A percentile compares a stretch with the other conserved stretches of the same genome.
Conservation (phyloP, 2,888 invertebrate species). For the Metellina segmentata region DNA sequence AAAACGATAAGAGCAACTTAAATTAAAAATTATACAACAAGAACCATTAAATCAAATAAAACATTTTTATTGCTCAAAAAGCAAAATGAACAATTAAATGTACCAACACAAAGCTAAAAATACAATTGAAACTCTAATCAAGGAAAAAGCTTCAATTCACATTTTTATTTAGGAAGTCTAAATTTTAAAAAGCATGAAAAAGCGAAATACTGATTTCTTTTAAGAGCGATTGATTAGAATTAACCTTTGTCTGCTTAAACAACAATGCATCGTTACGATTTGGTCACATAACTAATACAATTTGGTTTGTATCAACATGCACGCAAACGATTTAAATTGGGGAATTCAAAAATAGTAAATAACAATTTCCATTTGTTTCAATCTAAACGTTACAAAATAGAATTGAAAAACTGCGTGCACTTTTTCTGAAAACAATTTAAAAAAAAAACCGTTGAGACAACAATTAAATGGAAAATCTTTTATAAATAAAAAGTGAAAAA, state of each 20-base stretch:
- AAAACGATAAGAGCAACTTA: no score
- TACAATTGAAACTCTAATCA: no score
- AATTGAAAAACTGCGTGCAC: neutral
- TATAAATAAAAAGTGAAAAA: neutral
- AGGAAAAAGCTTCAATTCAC: no score
- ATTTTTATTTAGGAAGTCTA: neutral
- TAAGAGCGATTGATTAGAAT: neutral
- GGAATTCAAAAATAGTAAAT: no score
- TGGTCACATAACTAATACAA: no score
- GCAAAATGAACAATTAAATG: no score
- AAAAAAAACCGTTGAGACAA: neutral
- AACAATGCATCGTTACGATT: neutral
- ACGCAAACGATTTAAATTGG: no score
- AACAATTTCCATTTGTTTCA: neutral
- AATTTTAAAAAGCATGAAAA: neutral
- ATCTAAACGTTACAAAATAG: neutral
- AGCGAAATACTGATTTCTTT: neutral
- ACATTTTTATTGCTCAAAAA: no score
- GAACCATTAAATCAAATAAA: no score
- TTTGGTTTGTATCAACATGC: no score
- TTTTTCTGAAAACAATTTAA: neutral
- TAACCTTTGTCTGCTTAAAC: neutral
- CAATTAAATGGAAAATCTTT: constrained; percentile 1
- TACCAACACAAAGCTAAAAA: no score
- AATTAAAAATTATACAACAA: no score